Evolutionary conservation across 2,113 vertebrate genomes (phyloP).

Genomic region (Aramus guarauna): DNA sequence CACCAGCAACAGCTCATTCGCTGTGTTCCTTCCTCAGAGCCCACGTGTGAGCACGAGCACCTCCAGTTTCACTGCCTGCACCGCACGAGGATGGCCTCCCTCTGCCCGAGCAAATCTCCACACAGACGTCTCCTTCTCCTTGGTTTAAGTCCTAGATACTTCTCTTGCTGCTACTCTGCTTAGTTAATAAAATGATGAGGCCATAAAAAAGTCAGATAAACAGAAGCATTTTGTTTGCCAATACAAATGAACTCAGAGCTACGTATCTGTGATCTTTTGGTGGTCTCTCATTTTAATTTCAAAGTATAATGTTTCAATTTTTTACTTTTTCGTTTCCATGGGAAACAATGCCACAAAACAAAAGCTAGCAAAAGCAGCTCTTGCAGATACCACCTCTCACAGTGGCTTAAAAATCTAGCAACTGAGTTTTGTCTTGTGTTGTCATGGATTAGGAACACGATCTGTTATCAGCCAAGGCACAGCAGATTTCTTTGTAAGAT

Average conservation of each 20-base stretch:
- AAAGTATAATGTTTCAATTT: neutral
- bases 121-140: neutral
- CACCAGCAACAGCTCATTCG: neutral
- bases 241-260: neutral
- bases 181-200: neutral
- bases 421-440: neutral
- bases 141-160: neutral
- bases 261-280: neutral
- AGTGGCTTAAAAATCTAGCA: neutral
- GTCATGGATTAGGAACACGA: neutral
- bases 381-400: neutral
- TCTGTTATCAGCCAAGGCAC: neutral
- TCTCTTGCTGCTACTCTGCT: neutral
- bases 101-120: neutral
- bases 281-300: neutral
- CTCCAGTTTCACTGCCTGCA: neutral
- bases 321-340: neutral
- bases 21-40: neutral
- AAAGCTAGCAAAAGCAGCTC: neutral
- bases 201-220: neutral
- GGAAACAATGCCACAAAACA: neutral
- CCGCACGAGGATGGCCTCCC: rapidly evolving
- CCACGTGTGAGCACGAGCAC: neutral
- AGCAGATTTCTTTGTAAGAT: neutral
- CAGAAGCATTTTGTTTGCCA: neutral